Evolutionary conservation across 2,797 vertebrate genomes (phyloP), one percentile per base, ranked within the genome.

Genomic region (Catamblyrhynchus diadema): DNA sequence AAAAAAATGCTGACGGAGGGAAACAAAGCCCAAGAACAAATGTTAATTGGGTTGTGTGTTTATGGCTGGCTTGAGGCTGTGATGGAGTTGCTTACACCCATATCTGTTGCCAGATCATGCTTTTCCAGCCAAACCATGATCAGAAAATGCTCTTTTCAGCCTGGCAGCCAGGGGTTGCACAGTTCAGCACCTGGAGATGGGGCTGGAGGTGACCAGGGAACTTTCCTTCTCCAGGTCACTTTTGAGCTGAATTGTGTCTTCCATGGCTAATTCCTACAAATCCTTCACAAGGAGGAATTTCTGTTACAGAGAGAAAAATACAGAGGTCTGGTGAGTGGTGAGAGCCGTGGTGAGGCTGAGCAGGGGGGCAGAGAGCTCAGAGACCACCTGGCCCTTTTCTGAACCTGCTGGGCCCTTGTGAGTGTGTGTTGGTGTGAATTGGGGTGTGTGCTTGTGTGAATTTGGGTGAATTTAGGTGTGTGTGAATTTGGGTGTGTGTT

Each of bases 1-100:
- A 35, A 64, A 86, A 64, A 94, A 92, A 17, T 90, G 74, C 88
- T 95, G 93, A 94, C 61, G 61, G 80, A 89, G 75, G 56, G 83
- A 79, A 92, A 73, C 41, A 70, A 70, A 90, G 73, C 2, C 53
- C 12, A 24, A 44, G 77, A 51, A 37, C 67, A 96, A 81, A 51
- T 42, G 88, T 89, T 94, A 81, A 92, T 93, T 92, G 94, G 10
- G 4, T 48, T 82, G 13, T 60, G 60, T 82, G 62, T 64, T 79
- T 69, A 73, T 60, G 65, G 47, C 60, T 82, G 91, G 39, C 51
- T 79, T 79, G 67, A 44, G 54, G 44, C 62, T 82, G 81, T 80
- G 59, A 28, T 86, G 18, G 30, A 89, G 25, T 77, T 78, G 48
- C 69, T 91, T 33, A 82, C 62, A 41, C 17, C 25, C 22, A 0